Percentiles rank a stretch among this genome's conserved stretches.
These are phyloP conservation scores for Drosophila melanogaster DNA, from an alignment of 1,140 invertebrate species.

Conservation along the genomic window DNA sequence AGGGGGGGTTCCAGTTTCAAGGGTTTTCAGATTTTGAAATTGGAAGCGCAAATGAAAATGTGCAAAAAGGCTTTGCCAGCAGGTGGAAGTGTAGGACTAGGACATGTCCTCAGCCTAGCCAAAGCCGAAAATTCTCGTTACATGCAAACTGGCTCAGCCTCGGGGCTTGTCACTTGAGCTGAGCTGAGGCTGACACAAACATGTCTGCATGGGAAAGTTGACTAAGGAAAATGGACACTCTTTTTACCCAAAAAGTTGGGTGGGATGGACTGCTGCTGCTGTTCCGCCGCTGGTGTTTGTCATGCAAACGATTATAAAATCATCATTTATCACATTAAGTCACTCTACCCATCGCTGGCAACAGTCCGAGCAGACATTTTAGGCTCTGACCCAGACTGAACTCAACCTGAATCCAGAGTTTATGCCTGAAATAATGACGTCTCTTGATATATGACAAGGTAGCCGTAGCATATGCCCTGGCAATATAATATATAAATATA, in stretches of 20 bases:
- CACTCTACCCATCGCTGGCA: slow-evolving; percentile 46
- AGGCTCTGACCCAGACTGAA: slow-evolving; percentile 44
- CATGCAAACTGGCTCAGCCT: slow-evolving; percentile 53
- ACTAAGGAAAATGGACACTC: slow-evolving; percentile 48
- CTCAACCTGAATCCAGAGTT: slow-evolving; percentile 20
- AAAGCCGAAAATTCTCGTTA: slow-evolving; percentile 44
- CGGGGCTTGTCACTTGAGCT: slow-evolving; percentile 53
- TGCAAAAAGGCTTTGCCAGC: slow-evolving; percentile 52
- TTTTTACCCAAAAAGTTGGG: neutral
- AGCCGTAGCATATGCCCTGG: slow-evolving; percentile 25
- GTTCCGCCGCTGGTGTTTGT: slow-evolving; percentile 46
- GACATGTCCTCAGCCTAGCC: slow-evolving; percentile 9
- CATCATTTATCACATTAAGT: slow-evolving; percentile 82
- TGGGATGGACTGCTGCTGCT: neutral
- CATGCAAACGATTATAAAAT: slow-evolving; percentile 81
- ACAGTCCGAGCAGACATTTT: slow-evolving; percentile 52
- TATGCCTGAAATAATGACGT: slow-evolving; percentile 62
- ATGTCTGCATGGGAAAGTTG: slow-evolving; percentile 61
- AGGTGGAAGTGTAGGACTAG: slow-evolving; percentile 36
- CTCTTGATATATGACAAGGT: slow-evolving; percentile 48
- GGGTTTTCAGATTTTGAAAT: slow-evolving; percentile 44
- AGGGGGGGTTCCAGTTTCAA: neutral
- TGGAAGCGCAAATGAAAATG: slow-evolving; percentile 53
- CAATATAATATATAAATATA: slow-evolving; percentile 40
- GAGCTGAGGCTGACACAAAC: slow-evolving; percentile 60